Base-by-base conservation (phyloP, 2,113 vertebrate species). In the Triplophysa siluroides region DNA sequence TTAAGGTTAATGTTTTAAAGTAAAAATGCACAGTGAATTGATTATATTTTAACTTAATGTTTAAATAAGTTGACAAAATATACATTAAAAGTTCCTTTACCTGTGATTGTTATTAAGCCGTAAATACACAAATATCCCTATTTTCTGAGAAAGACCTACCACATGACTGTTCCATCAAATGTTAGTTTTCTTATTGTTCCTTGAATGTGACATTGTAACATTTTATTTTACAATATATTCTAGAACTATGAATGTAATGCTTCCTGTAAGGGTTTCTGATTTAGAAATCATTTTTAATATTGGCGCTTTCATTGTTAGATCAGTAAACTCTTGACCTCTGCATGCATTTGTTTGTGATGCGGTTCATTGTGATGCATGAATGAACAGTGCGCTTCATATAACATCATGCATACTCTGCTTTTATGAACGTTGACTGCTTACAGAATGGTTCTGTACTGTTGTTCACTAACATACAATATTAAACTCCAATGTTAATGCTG, bases 401-500 rank as follows among this genome's bases (percentile, higher is more conserved):
- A 23, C 24, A 18, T 63, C 43, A 23, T 78, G 50, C 63, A 33
- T 78, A 63, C 76, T 70, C 76, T 50, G 58, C 54, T 79, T 75
- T 8, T 63, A 10, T 75, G 58, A 26, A 63, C 62, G 23, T 47
- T 63, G 61, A 12, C 47, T 29, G 68, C 58, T 23, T 45, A 41
- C 13, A 58, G 58, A 77, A 68, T 13, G 62, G 23, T 81, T 76
- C 72, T 83, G 75, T 85, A 76, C 43, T 78, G 58, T 81, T 79
- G 65, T 79, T 72, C 54, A 54, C 64, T 75, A 78, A 78, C 78
- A 65, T 78, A 47, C 21, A 58, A 29, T 29, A 85, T 81, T 81
- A 83, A 83, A 85, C 78, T 47, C 12, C 58, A 64, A 73, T 76
- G 60, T 76, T 79, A 54, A 81, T 66, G 62, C 56, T 69, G 60